phyloP scores from a whole-genome alignment of 2,888 invertebrate genomes.

The Cephus pygmeus region DNA sequence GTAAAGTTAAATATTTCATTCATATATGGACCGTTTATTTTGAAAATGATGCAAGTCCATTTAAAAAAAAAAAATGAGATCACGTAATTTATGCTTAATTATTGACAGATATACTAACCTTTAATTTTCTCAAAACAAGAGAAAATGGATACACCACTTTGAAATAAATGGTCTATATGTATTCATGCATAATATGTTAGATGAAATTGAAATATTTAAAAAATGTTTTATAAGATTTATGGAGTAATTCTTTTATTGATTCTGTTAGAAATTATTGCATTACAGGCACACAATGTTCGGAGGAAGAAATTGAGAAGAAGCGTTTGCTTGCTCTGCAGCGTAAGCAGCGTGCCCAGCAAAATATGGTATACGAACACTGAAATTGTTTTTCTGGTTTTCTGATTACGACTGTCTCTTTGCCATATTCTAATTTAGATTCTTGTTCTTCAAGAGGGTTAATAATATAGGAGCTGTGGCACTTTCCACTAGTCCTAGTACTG shows the following conservation, averaged over 20 bases:
- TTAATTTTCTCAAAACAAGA: too few species aligned
- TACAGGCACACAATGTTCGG: conserved; percentile 21
- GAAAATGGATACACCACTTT: too few species aligned
- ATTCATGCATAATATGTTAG: not conserved
- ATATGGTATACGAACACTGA: not conserved
- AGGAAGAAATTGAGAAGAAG: conserved; percentile 30
- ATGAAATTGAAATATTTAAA: not conserved
- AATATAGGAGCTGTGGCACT: not conserved
- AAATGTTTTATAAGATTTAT: not conserved
- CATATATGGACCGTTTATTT: too few species aligned
- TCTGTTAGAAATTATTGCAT: not conserved
- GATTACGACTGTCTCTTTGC: not conserved
- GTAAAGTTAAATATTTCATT: not conserved
- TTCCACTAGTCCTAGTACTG: not conserved
- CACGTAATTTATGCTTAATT: too few species aligned
- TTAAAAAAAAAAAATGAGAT: too few species aligned
- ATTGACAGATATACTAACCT: too few species aligned
- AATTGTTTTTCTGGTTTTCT: not conserved
- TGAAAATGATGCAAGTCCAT: too few species aligned
- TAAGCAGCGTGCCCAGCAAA: conserved; percentile 20
- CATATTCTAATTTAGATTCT: not conserved
- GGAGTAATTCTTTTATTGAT: not conserved
- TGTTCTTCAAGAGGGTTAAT: not conserved
- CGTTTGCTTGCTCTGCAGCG: conserved; percentile 26
- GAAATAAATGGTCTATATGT: too few species aligned